Percentiles rank a stretch among this genome's conserved stretches.
phyloP scores from a whole-genome alignment of 1,140 invertebrate species.

The Polypedilum pembai region DNA sequence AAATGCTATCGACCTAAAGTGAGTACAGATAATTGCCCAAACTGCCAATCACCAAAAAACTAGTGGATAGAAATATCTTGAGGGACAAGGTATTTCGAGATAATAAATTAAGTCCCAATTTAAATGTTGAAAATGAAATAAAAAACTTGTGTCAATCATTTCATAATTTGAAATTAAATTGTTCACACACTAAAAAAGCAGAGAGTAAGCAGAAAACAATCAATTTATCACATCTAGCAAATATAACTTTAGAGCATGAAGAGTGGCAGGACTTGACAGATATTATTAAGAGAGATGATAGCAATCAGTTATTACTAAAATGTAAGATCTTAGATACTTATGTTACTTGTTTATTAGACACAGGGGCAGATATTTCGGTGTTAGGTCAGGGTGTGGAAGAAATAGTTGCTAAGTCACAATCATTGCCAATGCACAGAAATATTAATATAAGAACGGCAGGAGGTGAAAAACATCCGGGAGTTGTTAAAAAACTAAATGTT shows the following conservation, averaged over 20 bases:
- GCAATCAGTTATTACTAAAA: not conserved
- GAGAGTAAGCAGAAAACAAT: not conserved
- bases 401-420: not conserved
- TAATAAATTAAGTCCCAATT: not conserved
- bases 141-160: not conserved
- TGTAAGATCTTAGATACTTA: not conserved
- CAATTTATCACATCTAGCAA: not conserved
- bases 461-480: not conserved
- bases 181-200: not conserved
- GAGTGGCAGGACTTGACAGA: not conserved
- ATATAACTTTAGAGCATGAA: not conserved
- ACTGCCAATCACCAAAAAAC: not conserved
- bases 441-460: not conserved
- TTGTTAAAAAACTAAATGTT: not conserved
- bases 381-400: not conserved
- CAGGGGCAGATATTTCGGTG: not conserved
- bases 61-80: not conserved
- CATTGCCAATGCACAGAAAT: not conserved
- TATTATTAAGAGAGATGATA: not conserved
- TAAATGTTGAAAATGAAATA: not conserved
- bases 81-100: not conserved
- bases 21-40: not conserved
- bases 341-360: not conserved
- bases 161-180: not conserved
- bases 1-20: not conserved